These are phyloP conservation scores for Spisula subtruncata DNA, from an alignment of 2,888 invertebrate genomes.

Conservation along the genomic window DNA sequence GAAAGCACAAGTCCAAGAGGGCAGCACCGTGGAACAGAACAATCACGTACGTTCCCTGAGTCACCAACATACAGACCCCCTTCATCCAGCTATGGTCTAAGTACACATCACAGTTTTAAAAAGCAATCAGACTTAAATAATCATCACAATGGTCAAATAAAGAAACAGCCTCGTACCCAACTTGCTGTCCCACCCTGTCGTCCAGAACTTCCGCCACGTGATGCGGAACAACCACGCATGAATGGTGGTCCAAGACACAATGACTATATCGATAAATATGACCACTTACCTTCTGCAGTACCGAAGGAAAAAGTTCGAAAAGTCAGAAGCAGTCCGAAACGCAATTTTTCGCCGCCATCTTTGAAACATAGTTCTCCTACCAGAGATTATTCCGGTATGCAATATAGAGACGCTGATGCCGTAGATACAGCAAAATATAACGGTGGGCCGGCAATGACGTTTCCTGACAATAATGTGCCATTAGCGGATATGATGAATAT, in stretches of 20 bases:
- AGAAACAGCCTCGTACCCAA: slow-evolving; percentile 70
- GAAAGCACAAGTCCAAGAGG: background rate
- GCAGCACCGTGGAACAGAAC: slow-evolving; percentile 11
- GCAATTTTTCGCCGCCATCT: slow-evolving; percentile 56
- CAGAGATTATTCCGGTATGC: slow-evolving; percentile 20
- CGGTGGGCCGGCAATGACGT: slow-evolving; percentile 35
- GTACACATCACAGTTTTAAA: slow-evolving; percentile 68
- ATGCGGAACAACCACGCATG: slow-evolving; percentile 39
- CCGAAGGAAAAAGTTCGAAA: slow-evolving; percentile 62
- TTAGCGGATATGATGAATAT: slow-evolving; percentile 47
- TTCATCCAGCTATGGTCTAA: slow-evolving; percentile 60
- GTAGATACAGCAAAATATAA: slow-evolving; percentile 46
- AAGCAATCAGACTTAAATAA: slow-evolving; percentile 42
- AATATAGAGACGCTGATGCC: slow-evolving; percentile 30
- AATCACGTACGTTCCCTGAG: slow-evolving; percentile 32
- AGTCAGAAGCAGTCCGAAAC: slow-evolving; percentile 51
- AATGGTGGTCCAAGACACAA: slow-evolving; percentile 48
- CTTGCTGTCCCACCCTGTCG: slow-evolving; percentile 71
- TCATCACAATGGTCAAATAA: slow-evolving; percentile 46
- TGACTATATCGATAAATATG: slow-evolving; percentile 50
- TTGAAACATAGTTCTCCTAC: slow-evolving; percentile 42
- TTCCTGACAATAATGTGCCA: slow-evolving; percentile 31
- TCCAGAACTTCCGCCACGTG: slow-evolving; percentile 71
- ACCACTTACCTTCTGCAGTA: slow-evolving; percentile 53
- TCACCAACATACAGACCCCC: slow-evolving; percentile 57